Conservation (phyloP, 2,888 invertebrate genomes). For the Polietes domitor region DNA sequence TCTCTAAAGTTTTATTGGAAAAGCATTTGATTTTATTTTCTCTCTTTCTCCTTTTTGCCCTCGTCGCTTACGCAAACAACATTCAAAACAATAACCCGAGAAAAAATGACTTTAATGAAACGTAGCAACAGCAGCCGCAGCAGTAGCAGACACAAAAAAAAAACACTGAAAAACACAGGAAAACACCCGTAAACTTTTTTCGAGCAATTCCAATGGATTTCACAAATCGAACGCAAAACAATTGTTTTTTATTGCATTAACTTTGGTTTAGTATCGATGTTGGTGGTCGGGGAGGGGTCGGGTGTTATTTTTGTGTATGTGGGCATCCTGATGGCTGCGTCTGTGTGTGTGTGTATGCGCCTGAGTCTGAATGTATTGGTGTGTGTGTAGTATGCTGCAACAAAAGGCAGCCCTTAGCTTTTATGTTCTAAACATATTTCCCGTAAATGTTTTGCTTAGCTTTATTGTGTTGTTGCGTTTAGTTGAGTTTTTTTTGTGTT, state of each 20-base stretch:
- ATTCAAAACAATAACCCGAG: constrained; percentile 39
- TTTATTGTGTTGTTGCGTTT: constrained; percentile 15
- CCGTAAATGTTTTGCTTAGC: constrained; percentile 39
- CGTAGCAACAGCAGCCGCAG: constrained; percentile 43
- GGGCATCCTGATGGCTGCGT: too few relatives aligned
- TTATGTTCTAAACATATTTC: constrained; percentile 41
- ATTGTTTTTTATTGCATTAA: constrained; percentile 65
- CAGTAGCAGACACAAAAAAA: constrained; percentile 17
- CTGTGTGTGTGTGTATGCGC: neutral
- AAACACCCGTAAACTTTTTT: constrained; percentile 46
- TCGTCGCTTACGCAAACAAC: neutral
- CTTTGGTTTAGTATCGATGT: constrained; percentile 51
- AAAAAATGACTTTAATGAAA: constrained; percentile 49
- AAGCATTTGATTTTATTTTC: constrained; percentile 24
- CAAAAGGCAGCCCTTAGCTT: constrained; percentile 49
- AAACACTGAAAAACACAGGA: neutral
- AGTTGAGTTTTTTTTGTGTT: too few relatives aligned
- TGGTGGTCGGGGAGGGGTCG: neutral
- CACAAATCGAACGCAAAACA: constrained; percentile 64
- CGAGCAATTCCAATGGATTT: constrained; percentile 47
- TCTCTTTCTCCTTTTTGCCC: neutral
- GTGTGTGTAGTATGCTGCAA: neutral
- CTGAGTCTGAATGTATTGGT: neutral
- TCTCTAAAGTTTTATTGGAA: constrained; percentile 14
- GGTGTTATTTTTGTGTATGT: constrained; percentile 1